Evolutionary conservation across 2,888 invertebrate species (phyloP).

Genomic region (Stenoptilia bipunctidactyla): DNA sequence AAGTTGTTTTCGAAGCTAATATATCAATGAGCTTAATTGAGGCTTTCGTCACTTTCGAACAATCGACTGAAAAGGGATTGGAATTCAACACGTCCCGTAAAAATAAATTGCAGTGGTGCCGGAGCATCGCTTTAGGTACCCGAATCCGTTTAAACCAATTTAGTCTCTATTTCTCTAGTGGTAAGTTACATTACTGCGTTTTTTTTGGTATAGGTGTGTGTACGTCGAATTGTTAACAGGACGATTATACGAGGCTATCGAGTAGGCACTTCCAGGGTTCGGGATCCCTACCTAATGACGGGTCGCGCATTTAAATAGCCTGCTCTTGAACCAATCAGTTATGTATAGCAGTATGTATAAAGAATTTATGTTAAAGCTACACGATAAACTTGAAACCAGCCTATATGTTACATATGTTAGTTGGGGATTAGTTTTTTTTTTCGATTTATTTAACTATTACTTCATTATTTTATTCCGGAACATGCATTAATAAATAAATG

Average conservation of each 20-base stretch:
- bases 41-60: neutral
- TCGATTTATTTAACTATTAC: no score
- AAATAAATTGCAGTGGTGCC: constrained; percentile 34
- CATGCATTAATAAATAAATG: no score
- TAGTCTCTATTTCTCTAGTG: no score
- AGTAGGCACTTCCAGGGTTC: constrained; percentile 33
- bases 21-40: neutral
- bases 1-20: no score
- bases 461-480: no score
- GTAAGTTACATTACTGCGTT: neutral
- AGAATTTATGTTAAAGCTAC: no score
- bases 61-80: constrained; percentile 12
- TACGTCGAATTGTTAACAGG: constrained; percentile 51
- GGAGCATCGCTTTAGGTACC: neutral
- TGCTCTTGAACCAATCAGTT: constrained; percentile 42
- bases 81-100: constrained; percentile 33
- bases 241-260: constrained; percentile 58
- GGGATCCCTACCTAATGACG: constrained; percentile 51
- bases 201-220: constrained; percentile 23
- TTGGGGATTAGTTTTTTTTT: no score
- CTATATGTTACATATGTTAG: no score
- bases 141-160: no score
- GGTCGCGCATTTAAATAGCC: constrained; percentile 64
- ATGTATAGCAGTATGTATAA: constrained; percentile 21
- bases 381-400: no score